Conservation (phyloP, 2,113 vertebrate genomes). For the Lycaon pictus region DNA sequence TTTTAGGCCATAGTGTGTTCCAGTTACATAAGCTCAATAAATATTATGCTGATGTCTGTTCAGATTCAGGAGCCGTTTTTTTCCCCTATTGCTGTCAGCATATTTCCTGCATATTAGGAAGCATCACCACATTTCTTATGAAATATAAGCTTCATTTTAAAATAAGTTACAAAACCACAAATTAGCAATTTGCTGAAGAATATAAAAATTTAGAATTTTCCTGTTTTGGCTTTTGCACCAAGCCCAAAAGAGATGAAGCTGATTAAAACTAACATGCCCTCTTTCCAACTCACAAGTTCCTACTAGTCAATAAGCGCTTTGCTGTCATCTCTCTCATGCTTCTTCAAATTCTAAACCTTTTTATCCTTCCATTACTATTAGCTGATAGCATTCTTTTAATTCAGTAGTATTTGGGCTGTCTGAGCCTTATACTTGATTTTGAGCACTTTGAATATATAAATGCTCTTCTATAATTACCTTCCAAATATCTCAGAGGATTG, state of each 20-base stretch:
- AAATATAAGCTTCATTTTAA: constrained; percentile 57
- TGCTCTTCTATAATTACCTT: constrained; percentile 33
- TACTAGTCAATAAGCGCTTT: not conserved
- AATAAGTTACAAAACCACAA: constrained; percentile 44
- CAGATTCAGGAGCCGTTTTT: not conserved
- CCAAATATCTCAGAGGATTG: constrained; percentile 39
- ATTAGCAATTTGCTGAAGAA: constrained; percentile 45
- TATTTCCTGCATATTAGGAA: constrained; percentile 61
- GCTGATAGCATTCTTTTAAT: constrained; percentile 24
- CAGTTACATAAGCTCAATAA: not conserved
- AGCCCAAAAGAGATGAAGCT: not conserved
- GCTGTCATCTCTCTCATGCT: not conserved
- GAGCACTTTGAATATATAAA: constrained; percentile 61
- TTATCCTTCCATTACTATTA: not conserved
- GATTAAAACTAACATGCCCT: not conserved
- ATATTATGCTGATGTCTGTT: not conserved
- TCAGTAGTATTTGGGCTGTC: not conserved
- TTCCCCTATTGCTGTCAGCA: not conserved
- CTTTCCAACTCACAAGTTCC: not conserved
- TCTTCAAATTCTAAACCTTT: not conserved
- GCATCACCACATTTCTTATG: not conserved
- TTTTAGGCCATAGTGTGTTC: not conserved
- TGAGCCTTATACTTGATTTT: constrained; percentile 42
- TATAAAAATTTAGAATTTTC: not conserved
- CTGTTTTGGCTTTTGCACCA: not conserved